Percentiles rank a stretch among this genome's conserved stretches.
phyloP scores from a whole-genome alignment of 2,888 invertebrate species.

The Aporophyla nigra region DNA sequence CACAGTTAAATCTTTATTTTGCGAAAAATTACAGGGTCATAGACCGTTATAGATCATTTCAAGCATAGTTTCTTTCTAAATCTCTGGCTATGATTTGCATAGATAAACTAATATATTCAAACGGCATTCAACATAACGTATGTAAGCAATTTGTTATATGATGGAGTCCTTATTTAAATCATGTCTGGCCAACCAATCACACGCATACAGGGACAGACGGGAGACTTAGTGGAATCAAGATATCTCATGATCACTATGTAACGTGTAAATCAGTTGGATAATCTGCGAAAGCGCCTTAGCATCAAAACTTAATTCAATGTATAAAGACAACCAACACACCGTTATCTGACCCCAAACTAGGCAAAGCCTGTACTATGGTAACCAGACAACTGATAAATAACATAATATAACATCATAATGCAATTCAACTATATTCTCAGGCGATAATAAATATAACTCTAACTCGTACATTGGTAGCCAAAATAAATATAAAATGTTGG shows the following conservation, averaged over 20 bases:
- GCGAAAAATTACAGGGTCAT: not conserved
- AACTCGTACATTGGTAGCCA: not conserved
- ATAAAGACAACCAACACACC: too few species aligned
- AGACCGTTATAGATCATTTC: not conserved
- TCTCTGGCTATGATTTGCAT: conserved; percentile 43
- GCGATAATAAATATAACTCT: too few species aligned
- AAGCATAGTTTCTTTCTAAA: conserved; percentile 5
- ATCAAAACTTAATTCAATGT: not conserved
- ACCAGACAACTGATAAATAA: too few species aligned
- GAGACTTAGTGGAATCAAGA: conserved; percentile 56
- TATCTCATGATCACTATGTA: conserved; percentile 46
- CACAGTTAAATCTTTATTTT: not conserved
- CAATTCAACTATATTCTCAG: not conserved
- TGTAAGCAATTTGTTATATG: conserved; percentile 56
- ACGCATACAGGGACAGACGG: conserved; percentile 32
- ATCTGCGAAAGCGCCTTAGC: conserved; percentile 13
- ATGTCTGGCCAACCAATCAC: conserved; percentile 50
- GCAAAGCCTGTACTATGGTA: too few species aligned
- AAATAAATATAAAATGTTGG: not conserved
- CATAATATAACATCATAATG: too few species aligned
- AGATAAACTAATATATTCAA: conserved; percentile 54
- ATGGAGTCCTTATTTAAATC: conserved; percentile 56
- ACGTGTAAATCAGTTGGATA: conserved; percentile 44
- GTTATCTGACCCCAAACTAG: too few species aligned
- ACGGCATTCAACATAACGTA: conserved; percentile 51